These are phyloP conservation scores for Villa cingulata DNA, from an alignment of 2,888 invertebrate genomes.

Conservation along the genomic window DNA sequence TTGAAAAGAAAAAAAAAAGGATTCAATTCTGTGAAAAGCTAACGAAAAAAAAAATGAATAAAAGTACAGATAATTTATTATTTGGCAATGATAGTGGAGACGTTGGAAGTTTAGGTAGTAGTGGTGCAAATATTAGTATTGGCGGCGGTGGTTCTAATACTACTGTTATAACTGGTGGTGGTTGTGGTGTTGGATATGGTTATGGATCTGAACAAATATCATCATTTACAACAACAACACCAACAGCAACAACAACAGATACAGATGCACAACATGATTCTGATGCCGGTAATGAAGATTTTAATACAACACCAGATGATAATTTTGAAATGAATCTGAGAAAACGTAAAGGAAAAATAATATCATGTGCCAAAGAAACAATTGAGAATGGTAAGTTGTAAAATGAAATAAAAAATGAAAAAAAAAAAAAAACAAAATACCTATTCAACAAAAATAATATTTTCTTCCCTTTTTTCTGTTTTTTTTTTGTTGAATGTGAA, in stretches of 20 bases:
- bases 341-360: conserved; percentile 36
- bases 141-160: conserved; percentile 14
- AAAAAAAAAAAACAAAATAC: too few species aligned
- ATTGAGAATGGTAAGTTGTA: conserved; percentile 31
- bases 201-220: conserved; percentile 27
- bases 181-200: conserved; percentile 20
- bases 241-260: conserved; percentile 19
- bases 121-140: conserved; percentile 2
- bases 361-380: conserved; percentile 38
- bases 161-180: conserved; percentile 8
- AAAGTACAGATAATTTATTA: conserved; percentile 28
- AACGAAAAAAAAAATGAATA: conserved; percentile 24
- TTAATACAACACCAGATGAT: conserved; percentile 27
- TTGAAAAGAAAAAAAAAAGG: too few species aligned
- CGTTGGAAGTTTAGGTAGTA: conserved; percentile 14
- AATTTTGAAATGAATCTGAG: conserved; percentile 35
- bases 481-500: too few species aligned
- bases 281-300: conserved; percentile 25
- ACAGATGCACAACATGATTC: conserved; percentile 29
- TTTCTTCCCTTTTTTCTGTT: too few species aligned
- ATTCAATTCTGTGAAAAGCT: not conserved
- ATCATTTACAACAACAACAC: too few species aligned
- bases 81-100: conserved; percentile 14
- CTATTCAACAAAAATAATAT: too few species aligned
- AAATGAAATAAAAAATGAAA: too few species aligned